Evolutionary conservation across 1,140 invertebrate genomes (phyloP).

Genomic region (Theocolax elegans): DNA sequence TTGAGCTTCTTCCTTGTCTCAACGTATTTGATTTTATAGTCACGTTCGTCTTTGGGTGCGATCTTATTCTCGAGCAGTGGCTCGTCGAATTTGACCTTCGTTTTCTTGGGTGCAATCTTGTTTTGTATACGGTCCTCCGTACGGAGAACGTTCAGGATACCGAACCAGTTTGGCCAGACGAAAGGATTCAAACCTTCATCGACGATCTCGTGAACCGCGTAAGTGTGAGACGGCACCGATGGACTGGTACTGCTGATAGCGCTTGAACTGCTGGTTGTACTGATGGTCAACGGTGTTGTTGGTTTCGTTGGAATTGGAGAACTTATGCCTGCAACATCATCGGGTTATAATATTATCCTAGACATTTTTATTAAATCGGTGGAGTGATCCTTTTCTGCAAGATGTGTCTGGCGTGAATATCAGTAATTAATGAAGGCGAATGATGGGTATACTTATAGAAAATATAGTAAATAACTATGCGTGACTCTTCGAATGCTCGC

Average conservation of each 20-base stretch:
- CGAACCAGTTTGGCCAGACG: conserved; percentile 44
- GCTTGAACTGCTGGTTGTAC: neutral
- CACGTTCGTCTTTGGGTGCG: conserved; percentile 40
- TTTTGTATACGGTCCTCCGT: conserved; percentile 44
- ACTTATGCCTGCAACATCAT: neutral
- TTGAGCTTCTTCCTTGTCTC: conserved; percentile 20
- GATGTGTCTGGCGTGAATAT: no score
- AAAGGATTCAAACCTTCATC: conserved; percentile 47
- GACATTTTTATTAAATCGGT: no score
- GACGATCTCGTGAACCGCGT: conserved; percentile 52
- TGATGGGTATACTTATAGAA: no score
- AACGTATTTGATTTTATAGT: conserved; percentile 31
- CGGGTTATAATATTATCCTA: neutral
- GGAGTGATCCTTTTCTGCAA: no score
- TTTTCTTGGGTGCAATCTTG: conserved; percentile 49
- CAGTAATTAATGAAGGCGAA: no score
- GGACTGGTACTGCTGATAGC: neutral
- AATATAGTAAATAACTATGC: no score
- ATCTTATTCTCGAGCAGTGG: conserved; percentile 48
- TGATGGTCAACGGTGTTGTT: neutral
- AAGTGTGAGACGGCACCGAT: conserved; percentile 25
- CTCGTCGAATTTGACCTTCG: conserved; percentile 20
- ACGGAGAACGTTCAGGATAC: conserved; percentile 30
- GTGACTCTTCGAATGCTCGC: no score
- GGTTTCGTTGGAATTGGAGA: neutral